phyloP scores from a whole-genome alignment of 1,140 invertebrate genomes.

The Octopus bimaculoides region DNA sequence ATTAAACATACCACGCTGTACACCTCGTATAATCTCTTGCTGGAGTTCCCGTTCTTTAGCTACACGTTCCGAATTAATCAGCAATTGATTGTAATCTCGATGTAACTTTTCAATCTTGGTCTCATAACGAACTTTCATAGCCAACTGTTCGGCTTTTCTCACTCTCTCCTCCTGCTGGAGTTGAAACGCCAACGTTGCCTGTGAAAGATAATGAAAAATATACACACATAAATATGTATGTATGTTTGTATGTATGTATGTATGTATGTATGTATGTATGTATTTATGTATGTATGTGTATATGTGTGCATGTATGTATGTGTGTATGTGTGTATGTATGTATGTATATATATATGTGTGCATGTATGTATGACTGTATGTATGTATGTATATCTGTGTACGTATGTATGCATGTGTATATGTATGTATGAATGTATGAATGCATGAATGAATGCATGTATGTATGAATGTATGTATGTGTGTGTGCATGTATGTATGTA shows the following conservation, averaged over 20 bases:
- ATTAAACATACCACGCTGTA: conserved; percentile 43
- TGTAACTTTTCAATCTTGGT: conserved; percentile 79
- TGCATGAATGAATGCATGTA: too few relatives aligned
- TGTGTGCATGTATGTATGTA: too few relatives aligned
- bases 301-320: background rate
- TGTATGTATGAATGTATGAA: too few relatives aligned
- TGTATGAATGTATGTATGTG: too few relatives aligned
- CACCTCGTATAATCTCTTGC: conserved; percentile 69
- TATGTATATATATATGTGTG: too few relatives aligned
- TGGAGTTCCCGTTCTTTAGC: conserved; percentile 86
- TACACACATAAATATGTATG: background rate
- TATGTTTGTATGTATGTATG: background rate
- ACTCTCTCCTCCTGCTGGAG: conserved; percentile 75
- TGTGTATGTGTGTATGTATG: too few relatives aligned
- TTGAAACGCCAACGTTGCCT: conserved; percentile 57
- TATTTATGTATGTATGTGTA: background rate
- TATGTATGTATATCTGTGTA: too few relatives aligned
- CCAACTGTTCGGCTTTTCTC: conserved; percentile 78
- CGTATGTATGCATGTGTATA: too few relatives aligned
- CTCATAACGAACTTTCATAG: conserved; percentile 85
- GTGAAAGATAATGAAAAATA: background rate
- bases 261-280: background rate
- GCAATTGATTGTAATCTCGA: conserved; percentile 77
- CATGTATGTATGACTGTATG: too few relatives aligned
- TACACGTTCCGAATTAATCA: conserved; percentile 76